phyloP scores from a whole-genome alignment of 2,888 invertebrate species.

The Caenorhabditis panamensis region DNA sequence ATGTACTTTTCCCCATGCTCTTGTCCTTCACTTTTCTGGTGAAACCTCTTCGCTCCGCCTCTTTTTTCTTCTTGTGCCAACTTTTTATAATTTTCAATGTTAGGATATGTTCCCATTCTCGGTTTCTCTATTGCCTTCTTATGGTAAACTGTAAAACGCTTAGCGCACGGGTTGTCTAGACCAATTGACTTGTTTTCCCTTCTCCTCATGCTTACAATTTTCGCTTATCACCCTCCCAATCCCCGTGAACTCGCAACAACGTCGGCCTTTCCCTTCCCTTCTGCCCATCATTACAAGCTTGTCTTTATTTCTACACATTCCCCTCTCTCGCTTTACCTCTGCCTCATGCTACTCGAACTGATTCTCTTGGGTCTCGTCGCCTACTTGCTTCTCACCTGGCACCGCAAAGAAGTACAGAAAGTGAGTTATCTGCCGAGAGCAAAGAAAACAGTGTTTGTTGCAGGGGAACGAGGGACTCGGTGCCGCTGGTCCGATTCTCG shows the following conservation, averaged over 20 bases:
- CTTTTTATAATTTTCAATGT: slow-evolving; percentile 17
- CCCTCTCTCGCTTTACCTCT: background rate
- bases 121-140: slow-evolving; percentile 21
- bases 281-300: background rate
- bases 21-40: slow-evolving; percentile 15
- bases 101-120: slow-evolving; percentile 26
- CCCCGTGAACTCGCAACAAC: slow-evolving; percentile 27
- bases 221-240: slow-evolving; percentile 3
- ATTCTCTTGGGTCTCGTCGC: slow-evolving; percentile 37
- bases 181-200: slow-evolving; percentile 24
- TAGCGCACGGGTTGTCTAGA: slow-evolving; percentile 46
- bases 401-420: slow-evolving; percentile 49
- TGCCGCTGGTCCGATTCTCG: slow-evolving; percentile 49
- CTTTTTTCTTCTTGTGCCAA: slow-evolving; percentile 28
- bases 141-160: slow-evolving; percentile 28
- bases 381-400: slow-evolving; percentile 47
- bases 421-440: slow-evolving; percentile 26
- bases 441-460: background rate
- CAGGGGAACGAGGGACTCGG: slow-evolving; percentile 59
- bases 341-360: slow-evolving; percentile 53
- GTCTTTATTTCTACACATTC: slow-evolving; percentile 17
- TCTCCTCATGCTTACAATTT: slow-evolving; percentile 12
- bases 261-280: background rate
- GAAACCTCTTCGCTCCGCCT: background rate
- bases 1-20: slow-evolving; percentile 18